Base-by-base conservation (phyloP, 2,113 vertebrate genomes). In the Xenopus laevis region DNA sequence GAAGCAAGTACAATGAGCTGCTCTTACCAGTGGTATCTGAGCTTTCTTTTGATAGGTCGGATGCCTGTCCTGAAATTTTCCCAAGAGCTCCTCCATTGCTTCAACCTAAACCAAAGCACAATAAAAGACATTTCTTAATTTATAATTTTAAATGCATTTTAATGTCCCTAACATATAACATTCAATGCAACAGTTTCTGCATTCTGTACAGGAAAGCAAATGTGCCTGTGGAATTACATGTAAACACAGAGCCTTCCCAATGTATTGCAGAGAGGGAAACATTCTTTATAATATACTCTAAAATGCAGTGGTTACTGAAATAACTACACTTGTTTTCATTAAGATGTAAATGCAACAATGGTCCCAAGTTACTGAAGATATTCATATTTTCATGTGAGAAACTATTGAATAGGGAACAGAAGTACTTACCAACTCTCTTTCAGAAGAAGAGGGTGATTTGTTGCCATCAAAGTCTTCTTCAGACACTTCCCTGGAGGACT, bases 351-450 rank as follows among this genome's bases (percentile, higher is more conserved):
- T 27, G 23, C 23, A 27, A 27, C 23, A 27, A 27, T 27, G 23
- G 23, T 27, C 23, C 1, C 23, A 27, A 27, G 23, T 27, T 17
- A 53, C 13, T 53, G 10, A 15, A 16, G 55, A 4, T 18, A 20
- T 20, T 10, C 20, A n/a, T 10, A 58, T 58, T 10, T 58, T 20
- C 4, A 13, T 60, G 20, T 60, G 58, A 11, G 20, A 60, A 21
- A 60, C 20, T 12, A 21, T 12, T 12, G 9, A 13, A 21, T 23
- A 52, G 11, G 17, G 8, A 33, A n/a, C 11, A 44, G 13, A 18
- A n/a, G 11, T 73, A 85, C 87, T 84, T 46, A 92, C 91, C 83
- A 93, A 79, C 45, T 90, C 87, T 79, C 79, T 85, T 78, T 90
- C 86, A 13, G 81, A 60, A 0, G 82, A 84, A 0, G 79, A 64